Evolutionary conservation across 2,797 vertebrate species (phyloP), one percentile per base, ranked within the genome.

Genomic region (Gadopsis marmoratus): DNA sequence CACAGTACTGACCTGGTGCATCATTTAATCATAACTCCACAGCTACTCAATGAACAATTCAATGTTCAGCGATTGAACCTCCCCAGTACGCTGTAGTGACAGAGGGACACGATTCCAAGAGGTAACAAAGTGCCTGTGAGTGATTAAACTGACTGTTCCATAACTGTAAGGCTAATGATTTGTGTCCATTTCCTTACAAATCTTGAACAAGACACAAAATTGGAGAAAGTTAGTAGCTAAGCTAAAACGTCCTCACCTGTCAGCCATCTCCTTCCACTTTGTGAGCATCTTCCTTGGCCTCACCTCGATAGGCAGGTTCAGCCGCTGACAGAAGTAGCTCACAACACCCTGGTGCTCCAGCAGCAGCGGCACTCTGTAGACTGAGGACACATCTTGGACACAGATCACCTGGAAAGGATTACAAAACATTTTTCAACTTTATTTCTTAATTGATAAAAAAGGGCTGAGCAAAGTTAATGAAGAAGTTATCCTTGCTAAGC

Each of bases 231-330:
- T 11, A 37, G 5, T 0, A 37, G 51, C n/a, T 8, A 5, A 35
- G 47, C 56, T 14, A 35, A 60, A n/a, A 39, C 12, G 0, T 43
- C 16, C 76, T 71, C 86, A 98, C 98, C 98, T 96, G 92, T 99
- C 97, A 29, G 98, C 96, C 96, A 99, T 98, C 88, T 99, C 97
- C 68, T 97, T 99, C 98, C 97, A 99, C 83, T 98, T 99, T 88
- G 96, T 94, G n/a, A 99, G 96, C 96, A 97, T 96, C 86, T 90
- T 97, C 63, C 96, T 94, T 51, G 96, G 95, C 91, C 95, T 96
- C 82, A 93, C 92, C 88, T 96, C 95, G 0, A 97, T 91, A 8
- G 97, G 95, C 41, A 99, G 95, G 89, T 97, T 94, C 45, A 99
- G 95, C 59, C 97, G 93, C 73, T 93, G 89, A 41, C 96, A 96